Percentiles rank a stretch among this genome's conserved stretches.
phyloP scores from a whole-genome alignment of 2,113 vertebrate genomes.

The Oxyruncus cristatus region DNA sequence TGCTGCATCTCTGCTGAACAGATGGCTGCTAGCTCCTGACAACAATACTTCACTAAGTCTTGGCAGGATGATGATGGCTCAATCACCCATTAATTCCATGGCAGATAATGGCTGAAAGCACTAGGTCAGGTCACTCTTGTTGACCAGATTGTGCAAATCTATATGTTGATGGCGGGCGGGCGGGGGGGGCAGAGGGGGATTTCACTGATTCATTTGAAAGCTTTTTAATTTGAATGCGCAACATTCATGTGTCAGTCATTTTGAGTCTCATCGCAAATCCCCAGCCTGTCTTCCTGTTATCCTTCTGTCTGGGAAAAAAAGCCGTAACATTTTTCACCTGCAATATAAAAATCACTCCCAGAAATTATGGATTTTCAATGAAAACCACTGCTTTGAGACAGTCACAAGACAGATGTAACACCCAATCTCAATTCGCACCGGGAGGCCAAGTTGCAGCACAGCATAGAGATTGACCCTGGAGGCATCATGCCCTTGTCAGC shows the following conservation, averaged over 20 bases:
- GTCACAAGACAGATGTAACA: neutral
- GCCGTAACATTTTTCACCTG: neutral
- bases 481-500: fast-evolving
- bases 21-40: conserved; percentile 14
- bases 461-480: neutral
- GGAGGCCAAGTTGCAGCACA: neutral
- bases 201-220: neutral
- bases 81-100: conserved; percentile 45
- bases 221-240: conserved; percentile 20
- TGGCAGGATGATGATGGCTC: conserved; percentile 52
- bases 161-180: neutral
- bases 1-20: conserved; percentile 23
- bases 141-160: conserved; percentile 45
- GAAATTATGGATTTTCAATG: neutral
- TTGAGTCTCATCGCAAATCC: neutral
- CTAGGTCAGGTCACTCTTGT: conserved; percentile 25
- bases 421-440: neutral
- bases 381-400: neutral
- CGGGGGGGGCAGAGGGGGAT: no score
- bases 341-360: neutral
- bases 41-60: neutral
- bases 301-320: neutral
- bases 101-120: conserved; percentile 45
- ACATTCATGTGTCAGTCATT: neutral
- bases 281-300: neutral